A percentile compares a stretch with the other conserved stretches of the same genome.
Conservation (phyloP, 2,797 vertebrate species). For the Mormyrus hasselquistii region DNA sequence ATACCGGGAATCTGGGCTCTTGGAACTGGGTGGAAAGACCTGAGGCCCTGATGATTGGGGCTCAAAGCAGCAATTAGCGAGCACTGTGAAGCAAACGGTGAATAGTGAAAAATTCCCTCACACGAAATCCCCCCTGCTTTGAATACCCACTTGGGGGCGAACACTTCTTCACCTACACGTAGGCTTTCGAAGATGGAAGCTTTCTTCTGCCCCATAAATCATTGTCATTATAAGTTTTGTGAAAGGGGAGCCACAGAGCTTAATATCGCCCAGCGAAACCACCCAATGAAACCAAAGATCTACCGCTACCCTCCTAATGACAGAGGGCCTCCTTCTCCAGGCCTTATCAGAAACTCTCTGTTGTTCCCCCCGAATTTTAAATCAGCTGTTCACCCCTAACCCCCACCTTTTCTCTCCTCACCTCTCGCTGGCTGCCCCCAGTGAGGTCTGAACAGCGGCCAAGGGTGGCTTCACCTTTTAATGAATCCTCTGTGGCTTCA, state of each 20-base stretch:
- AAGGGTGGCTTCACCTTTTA: neutral
- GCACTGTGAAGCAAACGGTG: slow-evolving; percentile 47
- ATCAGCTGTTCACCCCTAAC: neutral
- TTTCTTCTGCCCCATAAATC: slow-evolving; percentile 22
- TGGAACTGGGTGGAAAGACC: slow-evolving; percentile 36
- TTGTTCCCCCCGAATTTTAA: neutral
- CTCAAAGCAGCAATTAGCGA: slow-evolving; percentile 47
- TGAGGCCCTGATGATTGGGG: slow-evolving; percentile 40
- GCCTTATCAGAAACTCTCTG: slow-evolving; percentile 13
- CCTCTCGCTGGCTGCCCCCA: neutral
- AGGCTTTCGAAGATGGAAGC: slow-evolving; percentile 34
- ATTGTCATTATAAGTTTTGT: neutral
- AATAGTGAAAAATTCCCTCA: slow-evolving; percentile 38
- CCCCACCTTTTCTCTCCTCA: neutral
- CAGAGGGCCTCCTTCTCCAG: slow-evolving; percentile 23
- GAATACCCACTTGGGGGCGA: slow-evolving; percentile 38
- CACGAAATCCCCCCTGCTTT: slow-evolving; percentile 35
- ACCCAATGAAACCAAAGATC: slow-evolving; percentile 25
- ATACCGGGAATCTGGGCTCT: slow-evolving; percentile 33
- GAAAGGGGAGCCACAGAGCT: slow-evolving; percentile 22
- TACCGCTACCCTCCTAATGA: slow-evolving; percentile 31
- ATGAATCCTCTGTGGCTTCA: neutral
- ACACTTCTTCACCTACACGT: slow-evolving; percentile 34
- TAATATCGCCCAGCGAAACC: slow-evolving; percentile 4
- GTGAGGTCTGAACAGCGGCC: neutral